Evolutionary conservation across 1,140 invertebrate genomes (phyloP).

Genomic region (Galleria mellonella): DNA sequence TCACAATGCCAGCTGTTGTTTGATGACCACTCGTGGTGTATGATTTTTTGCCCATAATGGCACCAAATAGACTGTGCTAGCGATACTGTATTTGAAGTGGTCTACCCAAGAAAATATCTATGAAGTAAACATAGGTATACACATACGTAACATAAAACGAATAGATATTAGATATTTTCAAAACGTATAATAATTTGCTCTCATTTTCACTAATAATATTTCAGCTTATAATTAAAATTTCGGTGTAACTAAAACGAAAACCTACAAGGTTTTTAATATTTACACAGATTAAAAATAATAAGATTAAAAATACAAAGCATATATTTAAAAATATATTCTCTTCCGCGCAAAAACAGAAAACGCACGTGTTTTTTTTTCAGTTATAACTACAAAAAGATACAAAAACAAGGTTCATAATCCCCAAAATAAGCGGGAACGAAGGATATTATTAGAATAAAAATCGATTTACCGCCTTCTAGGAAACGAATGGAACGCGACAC

Average conservation of each 20-base stretch:
- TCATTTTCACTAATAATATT: too few relatives aligned
- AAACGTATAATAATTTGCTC: too few relatives aligned
- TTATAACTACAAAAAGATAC: too few relatives aligned
- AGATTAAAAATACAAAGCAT: constrained; percentile 2
- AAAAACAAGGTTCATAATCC: constrained; percentile 30
- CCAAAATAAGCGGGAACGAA: constrained; percentile 32
- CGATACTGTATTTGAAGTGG: constrained; percentile 51
- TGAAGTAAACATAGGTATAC: too few relatives aligned
- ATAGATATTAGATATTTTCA: too few relatives aligned
- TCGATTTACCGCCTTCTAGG: constrained; percentile 44
- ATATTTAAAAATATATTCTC: background rate
- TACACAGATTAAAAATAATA: background rate
- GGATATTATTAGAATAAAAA: constrained; percentile 46
- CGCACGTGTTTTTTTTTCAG: background rate
- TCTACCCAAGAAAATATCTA: constrained; percentile 4
- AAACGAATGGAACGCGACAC: constrained; percentile 42
- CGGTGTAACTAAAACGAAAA: too few relatives aligned
- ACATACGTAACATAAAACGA: too few relatives aligned
- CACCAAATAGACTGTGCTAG: constrained; percentile 30
- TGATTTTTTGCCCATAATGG: constrained; percentile 29
- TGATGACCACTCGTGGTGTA: constrained; percentile 57
- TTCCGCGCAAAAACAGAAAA: background rate
- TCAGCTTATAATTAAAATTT: too few relatives aligned
- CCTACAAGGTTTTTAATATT: too few relatives aligned
- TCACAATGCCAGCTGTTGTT: constrained; percentile 47